phyloP scores from a whole-genome alignment of 2,888 invertebrate species.

The Pharmacophagus antenor region DNA sequence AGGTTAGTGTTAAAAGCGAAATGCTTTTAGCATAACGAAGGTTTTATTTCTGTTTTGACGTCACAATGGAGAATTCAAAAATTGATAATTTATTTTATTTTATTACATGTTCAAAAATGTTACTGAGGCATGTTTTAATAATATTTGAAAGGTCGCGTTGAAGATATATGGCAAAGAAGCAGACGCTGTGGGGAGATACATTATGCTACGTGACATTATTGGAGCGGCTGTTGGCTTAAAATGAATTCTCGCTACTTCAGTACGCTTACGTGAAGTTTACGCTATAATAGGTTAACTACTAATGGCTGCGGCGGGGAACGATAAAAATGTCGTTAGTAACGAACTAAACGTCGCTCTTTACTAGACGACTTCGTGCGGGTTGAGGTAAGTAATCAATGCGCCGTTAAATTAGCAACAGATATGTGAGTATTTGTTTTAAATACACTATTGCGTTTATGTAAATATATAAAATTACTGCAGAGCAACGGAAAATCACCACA shows the following conservation, averaged over 20 bases:
- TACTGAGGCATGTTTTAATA: background rate
- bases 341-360: background rate
- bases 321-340: constrained; percentile 28
- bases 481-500: background rate
- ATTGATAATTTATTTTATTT: background rate
- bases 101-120: background rate
- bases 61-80: background rate
- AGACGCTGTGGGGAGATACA: constrained; percentile 12
- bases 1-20: constrained; percentile 14
- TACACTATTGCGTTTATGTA: background rate
- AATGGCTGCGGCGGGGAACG: constrained; percentile 15
- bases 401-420: background rate
- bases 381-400: background rate
- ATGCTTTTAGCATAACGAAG: constrained; percentile 20
- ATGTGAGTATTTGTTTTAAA: background rate
- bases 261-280: constrained; percentile 5
- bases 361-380: constrained; percentile 2
- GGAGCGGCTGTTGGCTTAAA: constrained; percentile 11
- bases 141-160: background rate
- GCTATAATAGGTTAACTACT: constrained; percentile 24
- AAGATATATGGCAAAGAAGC: constrained; percentile 15
- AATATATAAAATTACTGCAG: background rate
- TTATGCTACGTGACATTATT: constrained; percentile 19
- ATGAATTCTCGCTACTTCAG: constrained; percentile 19
- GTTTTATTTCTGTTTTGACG: constrained; percentile 1